Percentiles rank a stretch among this genome's conserved stretches.
phyloP scores from a whole-genome alignment of 2,797 vertebrate species.

The Aselliscus stoliczkanus region DNA sequence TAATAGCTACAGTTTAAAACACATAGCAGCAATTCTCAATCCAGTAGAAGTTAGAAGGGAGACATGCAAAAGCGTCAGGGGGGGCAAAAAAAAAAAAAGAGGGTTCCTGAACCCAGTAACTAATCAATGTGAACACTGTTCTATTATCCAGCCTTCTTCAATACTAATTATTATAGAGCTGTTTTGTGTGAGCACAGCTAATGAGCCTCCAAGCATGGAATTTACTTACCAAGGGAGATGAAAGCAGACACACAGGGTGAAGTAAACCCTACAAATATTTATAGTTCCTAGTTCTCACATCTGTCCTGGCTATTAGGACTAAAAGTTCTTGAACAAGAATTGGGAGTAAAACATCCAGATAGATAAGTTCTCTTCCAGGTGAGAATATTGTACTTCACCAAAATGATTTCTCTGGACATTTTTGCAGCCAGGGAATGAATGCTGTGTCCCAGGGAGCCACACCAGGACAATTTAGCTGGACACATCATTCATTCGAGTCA shows the following conservation, averaged over 20 bases:
- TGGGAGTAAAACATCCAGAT: not conserved
- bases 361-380: not conserved
- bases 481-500: not conserved
- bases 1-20: not conserved
- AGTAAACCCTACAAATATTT: conserved; percentile 49
- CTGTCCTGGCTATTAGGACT: not conserved
- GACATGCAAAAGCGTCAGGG: not conserved
- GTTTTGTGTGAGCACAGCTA: conserved; percentile 65
- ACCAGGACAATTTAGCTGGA: not conserved
- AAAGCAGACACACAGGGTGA: not conserved
- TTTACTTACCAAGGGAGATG: conserved; percentile 68
- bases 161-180: conserved; percentile 73
- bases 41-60: not conserved
- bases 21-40: not conserved
- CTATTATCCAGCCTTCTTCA: conserved; percentile 67
- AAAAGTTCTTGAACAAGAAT: not conserved
- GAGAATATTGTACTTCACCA: not conserved
- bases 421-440: not conserved
- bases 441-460: not conserved
- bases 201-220: conserved; percentile 68
- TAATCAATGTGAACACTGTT: conserved; percentile 70
- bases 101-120: conserved; percentile 53
- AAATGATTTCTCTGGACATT: not conserved
- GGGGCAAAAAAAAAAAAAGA: not conserved
- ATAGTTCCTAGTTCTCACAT: not conserved